Conservation (phyloP, 2,113 vertebrate species). For the Heptranchias perlo region DNA sequence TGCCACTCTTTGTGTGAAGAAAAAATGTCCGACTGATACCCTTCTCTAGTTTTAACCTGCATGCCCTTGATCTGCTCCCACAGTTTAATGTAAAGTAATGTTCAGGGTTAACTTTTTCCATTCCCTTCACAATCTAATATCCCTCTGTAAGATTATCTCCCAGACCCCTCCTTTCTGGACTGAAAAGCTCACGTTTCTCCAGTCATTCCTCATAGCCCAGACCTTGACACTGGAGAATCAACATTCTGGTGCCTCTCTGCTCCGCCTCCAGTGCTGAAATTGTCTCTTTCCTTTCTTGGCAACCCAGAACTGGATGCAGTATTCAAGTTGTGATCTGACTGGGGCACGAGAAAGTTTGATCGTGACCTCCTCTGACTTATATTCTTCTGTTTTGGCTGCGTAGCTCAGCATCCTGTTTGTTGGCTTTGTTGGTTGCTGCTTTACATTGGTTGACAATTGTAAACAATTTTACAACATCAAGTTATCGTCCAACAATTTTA, state of each 20-base stretch:
- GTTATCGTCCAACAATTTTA: too few species aligned
- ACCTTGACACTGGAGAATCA: background rate
- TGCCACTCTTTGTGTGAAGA: background rate
- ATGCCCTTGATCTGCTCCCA: background rate
- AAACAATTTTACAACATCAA: too few species aligned
- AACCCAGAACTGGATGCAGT: background rate
- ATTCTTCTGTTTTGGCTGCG: background rate
- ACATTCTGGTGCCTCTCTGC: background rate
- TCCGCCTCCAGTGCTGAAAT: background rate
- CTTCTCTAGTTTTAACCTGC: background rate
- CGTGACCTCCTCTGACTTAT: background rate
- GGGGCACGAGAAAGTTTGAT: background rate
- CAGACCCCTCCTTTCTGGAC: background rate
- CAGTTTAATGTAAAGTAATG: background rate
- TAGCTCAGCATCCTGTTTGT: background rate
- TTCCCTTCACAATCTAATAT: too few species aligned
- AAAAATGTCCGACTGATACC: too few species aligned
- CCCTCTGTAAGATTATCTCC: background rate
- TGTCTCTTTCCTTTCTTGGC: background rate
- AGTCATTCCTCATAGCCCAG: too few species aligned
- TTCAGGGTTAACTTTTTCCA: background rate
- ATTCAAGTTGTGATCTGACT: background rate
- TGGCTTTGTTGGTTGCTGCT: background rate
- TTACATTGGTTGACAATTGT: too few species aligned
- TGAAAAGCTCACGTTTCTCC: background rate